These are phyloP conservation scores for Diarsia dahlii DNA, from an alignment of 2,888 invertebrate genomes.

Conservation along the genomic window DNA sequence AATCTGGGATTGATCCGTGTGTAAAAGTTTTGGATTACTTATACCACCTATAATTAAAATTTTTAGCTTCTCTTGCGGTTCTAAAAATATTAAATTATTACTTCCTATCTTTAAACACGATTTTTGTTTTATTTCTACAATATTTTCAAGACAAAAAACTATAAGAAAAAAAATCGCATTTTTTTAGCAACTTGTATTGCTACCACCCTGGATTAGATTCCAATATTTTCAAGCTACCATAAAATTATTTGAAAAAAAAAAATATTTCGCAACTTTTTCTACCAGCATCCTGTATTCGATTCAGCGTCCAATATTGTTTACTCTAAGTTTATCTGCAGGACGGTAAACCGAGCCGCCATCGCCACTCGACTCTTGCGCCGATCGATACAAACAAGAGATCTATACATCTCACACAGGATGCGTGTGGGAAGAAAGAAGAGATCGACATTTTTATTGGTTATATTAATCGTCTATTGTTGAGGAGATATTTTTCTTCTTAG, in stretches of 20 bases:
- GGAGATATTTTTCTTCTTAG: too few species aligned
- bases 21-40: not conserved
- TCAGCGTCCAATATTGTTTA: constrained; percentile 68
- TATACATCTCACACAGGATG: constrained; percentile 66
- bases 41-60: not conserved
- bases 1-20: not conserved
- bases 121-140: not conserved
- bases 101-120: not conserved
- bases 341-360: constrained; percentile 68
- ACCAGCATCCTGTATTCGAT: constrained; percentile 55
- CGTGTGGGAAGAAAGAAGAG: constrained; percentile 66
- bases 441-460: constrained; percentile 57
- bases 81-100: not conserved
- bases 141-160: not conserved
- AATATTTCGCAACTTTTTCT: not conserved
- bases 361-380: constrained; percentile 69
- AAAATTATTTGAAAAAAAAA: not conserved
- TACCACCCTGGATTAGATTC: constrained; percentile 58
- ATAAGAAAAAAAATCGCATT: too few species aligned
- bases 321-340: constrained; percentile 66
- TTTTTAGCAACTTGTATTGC: not conserved
- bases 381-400: constrained; percentile 71
- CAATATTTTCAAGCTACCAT: constrained; percentile 51
- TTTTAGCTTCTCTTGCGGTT: not conserved
- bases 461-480: constrained; percentile 41